Base-by-base conservation (phyloP, 2,113 vertebrate species). In the Oreotrochilus melanogaster region DNA sequence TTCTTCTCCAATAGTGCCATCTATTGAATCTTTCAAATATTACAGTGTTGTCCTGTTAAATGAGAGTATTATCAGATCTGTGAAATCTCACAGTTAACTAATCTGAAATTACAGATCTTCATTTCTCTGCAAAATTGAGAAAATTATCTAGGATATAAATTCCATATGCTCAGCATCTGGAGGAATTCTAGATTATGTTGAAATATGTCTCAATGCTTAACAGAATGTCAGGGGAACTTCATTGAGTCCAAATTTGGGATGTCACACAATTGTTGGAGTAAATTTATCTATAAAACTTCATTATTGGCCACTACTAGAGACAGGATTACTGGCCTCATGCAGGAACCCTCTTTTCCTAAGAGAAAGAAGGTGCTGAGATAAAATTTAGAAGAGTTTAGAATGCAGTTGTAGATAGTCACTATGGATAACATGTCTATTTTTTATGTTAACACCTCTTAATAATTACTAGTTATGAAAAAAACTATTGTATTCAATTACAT, bases 1-100 rank as follows among this genome's bases (percentile, higher is more conserved):
- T 62, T 88, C 60, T 73, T 96, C 65, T 92, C 57, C 80, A 91
- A 91, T 71, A 92, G 62, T 89, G 67, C 92, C 96, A 94, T 91
- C 95, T 95, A 57, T 14, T 61, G 92, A 62, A 39, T 37, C 47
- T 31, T 85, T 64, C 25, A 53, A 58, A 56, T 72, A 85, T 67
- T 89, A 54, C 89, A 93, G 9, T 66, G 28, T 37, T 79, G 16
- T 79, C 6, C 21, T 24, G 39, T 62, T n/a, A 78, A 70, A 86
- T 45, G 10, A 17, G 42, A 69, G 16, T 16, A 53, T 31, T 39
- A 43, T 8, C 9, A 54, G 24, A 19, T 39, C 9, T 76, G 27
- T 78, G 18, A 60, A 80, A 71, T 33, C 23, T 87, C 48, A 25
- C 30, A 73, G 11, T 28, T 69, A 45, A 37, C 13, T 51, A n/a